These are phyloP conservation scores for Melitaea cinxia DNA, from an alignment of 1,140 invertebrate genomes.

Conservation along the genomic window DNA sequence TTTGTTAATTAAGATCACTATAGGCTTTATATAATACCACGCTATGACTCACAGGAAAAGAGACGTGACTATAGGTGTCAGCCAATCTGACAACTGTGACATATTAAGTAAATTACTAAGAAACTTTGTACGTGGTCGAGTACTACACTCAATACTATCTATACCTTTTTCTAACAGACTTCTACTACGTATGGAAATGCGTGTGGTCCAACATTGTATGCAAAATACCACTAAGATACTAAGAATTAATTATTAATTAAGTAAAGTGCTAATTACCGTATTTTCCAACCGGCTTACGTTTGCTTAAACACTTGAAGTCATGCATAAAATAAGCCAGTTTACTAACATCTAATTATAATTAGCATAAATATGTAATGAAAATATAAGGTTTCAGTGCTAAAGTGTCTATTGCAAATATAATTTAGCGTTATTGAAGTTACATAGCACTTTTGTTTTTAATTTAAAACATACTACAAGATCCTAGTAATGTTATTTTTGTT, in stretches of 20 bases:
- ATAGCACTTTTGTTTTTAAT: constrained; percentile 1
- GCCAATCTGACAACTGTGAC: too few species aligned
- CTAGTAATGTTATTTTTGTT: neutral
- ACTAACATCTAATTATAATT: constrained; percentile 26
- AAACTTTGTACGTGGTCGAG: too few species aligned
- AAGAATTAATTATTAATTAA: constrained; percentile 30
- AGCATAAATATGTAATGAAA: constrained; percentile 28
- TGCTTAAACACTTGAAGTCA: constrained; percentile 3
- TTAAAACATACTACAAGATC: neutral
- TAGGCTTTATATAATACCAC: too few species aligned
- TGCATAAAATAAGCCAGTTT: constrained; percentile 10
- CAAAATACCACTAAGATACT: constrained; percentile 27
- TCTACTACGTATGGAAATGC: constrained; percentile 9
- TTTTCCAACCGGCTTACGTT: neutral
- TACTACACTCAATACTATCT: neutral
- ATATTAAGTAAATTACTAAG: neutral
- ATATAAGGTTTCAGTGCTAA: constrained; percentile 24
- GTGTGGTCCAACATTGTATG: constrained; percentile 35
- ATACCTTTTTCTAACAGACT: constrained; percentile 11
- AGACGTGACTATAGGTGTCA: too few species aligned
- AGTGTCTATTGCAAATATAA: constrained; percentile 16
- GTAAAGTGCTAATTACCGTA: constrained; percentile 10
- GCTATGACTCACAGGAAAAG: too few species aligned
- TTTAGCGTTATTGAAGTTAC: constrained; percentile 18
- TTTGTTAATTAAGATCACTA: too few species aligned